Base-by-base conservation (phyloP, 2,797 vertebrate genomes). In the Chaetodon trifasciatus region DNA sequence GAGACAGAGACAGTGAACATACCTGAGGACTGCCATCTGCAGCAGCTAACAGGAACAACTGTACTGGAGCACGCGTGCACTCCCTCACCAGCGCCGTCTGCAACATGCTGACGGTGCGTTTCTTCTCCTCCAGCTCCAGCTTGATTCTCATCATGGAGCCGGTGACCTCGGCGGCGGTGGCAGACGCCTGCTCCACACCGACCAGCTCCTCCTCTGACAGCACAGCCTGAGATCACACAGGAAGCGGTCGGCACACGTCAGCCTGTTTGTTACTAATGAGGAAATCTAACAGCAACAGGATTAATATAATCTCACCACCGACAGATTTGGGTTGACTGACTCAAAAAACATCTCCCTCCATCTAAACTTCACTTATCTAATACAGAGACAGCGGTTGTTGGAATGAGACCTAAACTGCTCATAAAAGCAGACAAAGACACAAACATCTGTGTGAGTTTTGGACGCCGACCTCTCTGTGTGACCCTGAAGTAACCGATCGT, bases 81-180 rank as follows among this genome's bases (percentile, higher is more conserved):
- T 39, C 5, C 16, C 86, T 7, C 90, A 99, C 98, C 97, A 99
- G 93, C 0, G 97, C 97, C 0, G 94, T 94, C 94, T 98, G 98
- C 82, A 99, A 95, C 93, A 98, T 95, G 78, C 81, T 89, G 83
- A 97, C 81, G 0, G 96, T 95, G 83, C 95, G 95, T 70, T 94
- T 96, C 92, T 98, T 98, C 94, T 99, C 98, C 82, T 98, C 97
- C 88, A 98, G 93, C 88, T 99, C 97, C 92, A 99, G 90, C 84
- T 95, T 96, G 85, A 97, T 94, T 81, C 95, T 96, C 96, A 97
- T 94, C 93, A 97, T 94, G 67, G 96, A 97, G 21, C 93, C 85
- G 0, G 93, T 96, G 87, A 95, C 94, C 65, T 97, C 96, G 0
- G 97, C 96, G 1, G 97, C 97, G 2, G 96, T 95, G 71, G 96